These are phyloP conservation scores for Hormiphora californensis DNA, from an alignment of 37 sponge, comb jelly and placozoan species.

Conservation along the genomic window DNA sequence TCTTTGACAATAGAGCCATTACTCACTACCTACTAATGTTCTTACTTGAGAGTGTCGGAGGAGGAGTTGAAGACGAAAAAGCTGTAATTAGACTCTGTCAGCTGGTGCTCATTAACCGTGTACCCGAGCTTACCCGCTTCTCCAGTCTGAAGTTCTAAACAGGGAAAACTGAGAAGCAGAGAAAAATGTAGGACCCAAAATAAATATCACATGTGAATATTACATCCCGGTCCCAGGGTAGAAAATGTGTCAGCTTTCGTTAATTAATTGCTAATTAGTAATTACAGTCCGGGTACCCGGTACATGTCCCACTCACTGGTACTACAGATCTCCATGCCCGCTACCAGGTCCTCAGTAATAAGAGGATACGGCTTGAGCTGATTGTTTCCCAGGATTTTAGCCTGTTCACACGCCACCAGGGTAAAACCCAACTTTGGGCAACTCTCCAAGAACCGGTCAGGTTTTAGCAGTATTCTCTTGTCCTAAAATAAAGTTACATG, in stretches of 20 bases:
- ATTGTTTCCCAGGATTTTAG: background rate
- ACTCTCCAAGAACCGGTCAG: constrained; percentile 38
- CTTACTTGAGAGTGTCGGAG: background rate
- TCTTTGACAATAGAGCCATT: background rate
- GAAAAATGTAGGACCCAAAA: too few species aligned
- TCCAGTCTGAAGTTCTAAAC: too few species aligned
- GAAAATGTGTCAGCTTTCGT: too few species aligned
- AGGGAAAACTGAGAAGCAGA: too few species aligned
- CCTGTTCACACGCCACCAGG: constrained; percentile 43
- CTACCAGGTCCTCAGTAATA: background rate
- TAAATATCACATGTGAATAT: too few species aligned
- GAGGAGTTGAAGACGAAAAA: background rate
- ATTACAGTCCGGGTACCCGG: too few species aligned
- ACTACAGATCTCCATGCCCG: background rate
- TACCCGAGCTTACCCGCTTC: too few species aligned
- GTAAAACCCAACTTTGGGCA: constrained; percentile 48
- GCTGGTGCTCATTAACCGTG: background rate
- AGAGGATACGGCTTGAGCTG: background rate
- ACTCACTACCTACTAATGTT: background rate
- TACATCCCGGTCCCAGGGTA: too few species aligned
- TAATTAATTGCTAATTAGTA: too few species aligned
- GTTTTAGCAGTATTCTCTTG: constrained; percentile 34
- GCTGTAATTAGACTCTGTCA: background rate
- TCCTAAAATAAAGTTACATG: constrained; percentile 24
- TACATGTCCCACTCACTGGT: background rate